Evolutionary conservation across 2,797 vertebrate genomes (phyloP).

Genomic region (Octomys mimax): DNA sequence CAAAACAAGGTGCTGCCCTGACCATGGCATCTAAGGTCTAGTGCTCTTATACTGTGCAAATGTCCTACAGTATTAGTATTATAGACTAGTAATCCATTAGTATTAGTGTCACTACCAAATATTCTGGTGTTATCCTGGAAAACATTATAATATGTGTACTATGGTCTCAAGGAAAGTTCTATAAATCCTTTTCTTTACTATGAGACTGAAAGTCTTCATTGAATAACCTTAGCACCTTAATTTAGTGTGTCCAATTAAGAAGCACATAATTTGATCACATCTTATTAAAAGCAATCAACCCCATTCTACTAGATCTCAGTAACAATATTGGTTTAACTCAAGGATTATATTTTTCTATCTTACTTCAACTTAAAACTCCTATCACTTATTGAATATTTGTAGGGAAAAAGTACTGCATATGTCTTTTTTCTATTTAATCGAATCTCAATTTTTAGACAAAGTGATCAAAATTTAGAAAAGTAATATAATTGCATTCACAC

Average conservation of each 20-base stretch:
- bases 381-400: neutral
- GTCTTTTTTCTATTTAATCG: neutral
- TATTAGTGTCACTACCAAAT: neutral
- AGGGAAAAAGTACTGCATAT: neutral
- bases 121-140: conserved; percentile 1
- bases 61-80: neutral
- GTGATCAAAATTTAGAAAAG: conserved; percentile 7
- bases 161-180: neutral
- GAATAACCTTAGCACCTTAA: neutral
- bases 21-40: neutral
- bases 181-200: neutral
- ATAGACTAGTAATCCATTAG: neutral
- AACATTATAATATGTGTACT: neutral
- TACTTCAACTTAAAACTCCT: neutral
- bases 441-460: neutral
- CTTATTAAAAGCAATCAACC: neutral
- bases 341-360: neutral
- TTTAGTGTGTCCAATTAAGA: neutral
- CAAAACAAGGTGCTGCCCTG: neutral
- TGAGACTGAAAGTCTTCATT: neutral
- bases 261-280: neutral
- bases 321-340: neutral
- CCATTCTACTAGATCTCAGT: neutral
- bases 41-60: neutral
- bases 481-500: neutral